Conservation (phyloP, 2,797 vertebrate species). For the Neoniphon sammara region DNA sequence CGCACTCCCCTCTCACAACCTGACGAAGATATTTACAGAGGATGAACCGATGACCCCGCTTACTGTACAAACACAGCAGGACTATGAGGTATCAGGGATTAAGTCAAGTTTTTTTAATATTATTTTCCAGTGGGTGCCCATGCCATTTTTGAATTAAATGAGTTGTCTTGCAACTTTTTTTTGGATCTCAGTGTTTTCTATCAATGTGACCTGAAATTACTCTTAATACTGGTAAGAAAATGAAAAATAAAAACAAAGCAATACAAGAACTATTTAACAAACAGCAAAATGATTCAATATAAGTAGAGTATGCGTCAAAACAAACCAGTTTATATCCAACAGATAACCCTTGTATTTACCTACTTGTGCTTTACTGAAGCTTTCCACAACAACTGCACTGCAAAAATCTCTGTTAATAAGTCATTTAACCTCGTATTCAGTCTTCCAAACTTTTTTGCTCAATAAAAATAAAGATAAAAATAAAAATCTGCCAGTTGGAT, state of each 20-base stretch:
- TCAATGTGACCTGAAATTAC: no score
- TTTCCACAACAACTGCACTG: neutral
- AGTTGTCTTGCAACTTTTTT: neutral
- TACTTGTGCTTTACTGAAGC: neutral
- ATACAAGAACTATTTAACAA: no score
- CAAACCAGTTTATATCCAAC: no score
- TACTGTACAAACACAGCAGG: constrained; percentile 24
- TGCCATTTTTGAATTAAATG: neutral
- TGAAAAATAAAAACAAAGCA: no score
- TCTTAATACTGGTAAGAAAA: neutral
- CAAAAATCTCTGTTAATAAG: no score
- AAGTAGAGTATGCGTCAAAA: no score
- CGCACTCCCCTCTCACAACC: constrained; percentile 42
- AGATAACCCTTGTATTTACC: neutral
- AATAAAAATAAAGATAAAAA: no score
- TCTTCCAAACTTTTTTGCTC: no score
- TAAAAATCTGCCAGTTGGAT: no score
- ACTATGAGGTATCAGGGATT: neutral
- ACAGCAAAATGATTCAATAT: neutral
- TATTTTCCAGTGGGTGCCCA: neutral
- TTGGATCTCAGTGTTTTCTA: constrained; percentile 1
- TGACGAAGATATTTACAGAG: constrained; percentile 39
- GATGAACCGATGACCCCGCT: constrained; percentile 49
- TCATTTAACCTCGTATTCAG: no score
- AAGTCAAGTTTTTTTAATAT: constrained; percentile 1